Evolutionary conservation across 2,113 vertebrate genomes (phyloP).

Genomic region (Patagioenas fasciata): DNA sequence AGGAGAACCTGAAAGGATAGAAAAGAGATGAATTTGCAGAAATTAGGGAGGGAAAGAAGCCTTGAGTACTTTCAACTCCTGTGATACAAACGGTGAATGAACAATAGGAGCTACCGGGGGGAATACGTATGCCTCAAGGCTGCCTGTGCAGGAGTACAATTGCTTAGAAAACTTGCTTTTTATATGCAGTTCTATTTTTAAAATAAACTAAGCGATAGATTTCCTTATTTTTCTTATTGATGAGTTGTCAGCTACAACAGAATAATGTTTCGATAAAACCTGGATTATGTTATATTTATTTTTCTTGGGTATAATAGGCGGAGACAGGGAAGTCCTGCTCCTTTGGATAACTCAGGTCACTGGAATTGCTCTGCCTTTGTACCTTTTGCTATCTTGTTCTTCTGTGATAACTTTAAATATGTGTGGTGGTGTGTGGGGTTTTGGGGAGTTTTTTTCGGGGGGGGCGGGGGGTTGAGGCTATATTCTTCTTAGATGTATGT

Average conservation of each 20-base stretch:
- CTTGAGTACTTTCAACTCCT: not conserved
- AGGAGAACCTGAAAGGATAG: not conserved
- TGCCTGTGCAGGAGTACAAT: not conserved
- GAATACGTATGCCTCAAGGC: rapidly evolving
- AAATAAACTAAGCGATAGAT: not conserved
- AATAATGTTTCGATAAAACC: not conserved
- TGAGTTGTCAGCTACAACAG: not conserved
- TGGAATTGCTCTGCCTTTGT: not conserved
- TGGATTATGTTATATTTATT: not conserved
- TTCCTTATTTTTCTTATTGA: not conserved
- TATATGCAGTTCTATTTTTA: not conserved
- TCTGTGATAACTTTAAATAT: not conserved
- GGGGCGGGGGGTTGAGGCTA: not conserved
- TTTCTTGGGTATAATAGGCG: not conserved
- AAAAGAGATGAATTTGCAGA: not conserved
- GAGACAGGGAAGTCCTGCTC: not conserved
- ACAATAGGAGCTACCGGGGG: not conserved
- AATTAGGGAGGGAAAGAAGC: not conserved
- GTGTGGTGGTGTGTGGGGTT: not conserved
- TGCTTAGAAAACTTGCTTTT: not conserved
- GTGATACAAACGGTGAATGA: not conserved
- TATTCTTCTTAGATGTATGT: not conserved
- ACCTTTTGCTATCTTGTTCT: not conserved
- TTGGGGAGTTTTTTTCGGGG: no score
- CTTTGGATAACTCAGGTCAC: not conserved